A percentile compares a stretch with the other conserved stretches of the same genome.
Evolutionary conservation across 92 coral and sea anemone species (phyloP).

Genomic region (Umimayanthus chanpuru): DNA sequence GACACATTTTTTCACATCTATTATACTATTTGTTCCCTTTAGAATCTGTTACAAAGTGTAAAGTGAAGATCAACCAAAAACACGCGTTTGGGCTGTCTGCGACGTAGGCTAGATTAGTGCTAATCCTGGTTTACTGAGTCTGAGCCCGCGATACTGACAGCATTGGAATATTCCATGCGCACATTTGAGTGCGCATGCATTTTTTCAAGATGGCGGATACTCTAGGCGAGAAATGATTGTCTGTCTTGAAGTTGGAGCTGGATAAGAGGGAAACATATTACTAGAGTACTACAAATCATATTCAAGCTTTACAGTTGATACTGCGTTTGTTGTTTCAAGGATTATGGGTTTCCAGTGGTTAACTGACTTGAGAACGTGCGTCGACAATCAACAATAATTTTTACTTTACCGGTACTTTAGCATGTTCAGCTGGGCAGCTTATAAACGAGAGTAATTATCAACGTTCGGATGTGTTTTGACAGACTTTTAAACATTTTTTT

Average conservation of each 20-base stretch:
- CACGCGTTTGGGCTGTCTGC: too few relatives aligned
- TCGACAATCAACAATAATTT: background rate
- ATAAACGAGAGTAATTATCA: background rate
- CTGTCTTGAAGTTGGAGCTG: background rate
- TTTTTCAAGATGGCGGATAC: slow-evolving; percentile 8
- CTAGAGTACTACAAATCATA: background rate
- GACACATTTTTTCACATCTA: too few relatives aligned
- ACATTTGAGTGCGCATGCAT: too few relatives aligned
- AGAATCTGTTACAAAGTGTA: too few relatives aligned
- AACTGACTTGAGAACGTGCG: background rate
- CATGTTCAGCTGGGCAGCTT: background rate
- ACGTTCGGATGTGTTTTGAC: slow-evolving; percentile 5
- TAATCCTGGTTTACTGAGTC: too few relatives aligned
- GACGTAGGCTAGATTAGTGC: too few relatives aligned
- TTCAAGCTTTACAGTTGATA: background rate
- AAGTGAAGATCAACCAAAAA: too few relatives aligned
- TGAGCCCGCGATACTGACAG: background rate
- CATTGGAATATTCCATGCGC: background rate
- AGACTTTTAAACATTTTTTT: background rate
- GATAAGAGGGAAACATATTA: background rate
- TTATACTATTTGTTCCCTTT: too few relatives aligned
- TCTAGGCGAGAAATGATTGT: background rate
- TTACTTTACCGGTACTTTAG: background rate
- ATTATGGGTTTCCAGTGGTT: background rate
- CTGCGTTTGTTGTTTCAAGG: background rate